Percentiles rank a stretch among this genome's conserved stretches.
These are phyloP conservation scores for Chelmon rostratus DNA, from an alignment of 2,797 vertebrate species.

Conservation along the genomic window DNA sequence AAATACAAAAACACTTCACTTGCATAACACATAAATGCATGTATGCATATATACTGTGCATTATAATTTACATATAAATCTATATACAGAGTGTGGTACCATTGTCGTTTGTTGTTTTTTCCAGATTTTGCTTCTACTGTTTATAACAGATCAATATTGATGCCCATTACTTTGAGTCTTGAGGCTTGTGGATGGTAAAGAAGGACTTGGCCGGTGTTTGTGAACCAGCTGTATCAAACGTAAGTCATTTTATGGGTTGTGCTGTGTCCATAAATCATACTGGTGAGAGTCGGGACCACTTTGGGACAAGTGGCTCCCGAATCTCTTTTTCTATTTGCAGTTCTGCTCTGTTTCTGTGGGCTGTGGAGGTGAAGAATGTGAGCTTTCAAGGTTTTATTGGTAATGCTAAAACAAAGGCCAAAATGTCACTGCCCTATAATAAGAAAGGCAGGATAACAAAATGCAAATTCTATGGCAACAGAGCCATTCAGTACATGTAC, in stretches of 20 bases:
- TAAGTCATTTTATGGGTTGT: neutral
- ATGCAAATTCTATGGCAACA: neutral
- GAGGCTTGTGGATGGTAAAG: neutral
- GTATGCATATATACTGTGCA: neutral
- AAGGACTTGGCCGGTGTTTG: neutral
- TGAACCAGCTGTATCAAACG: neutral
- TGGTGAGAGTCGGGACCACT: neutral
- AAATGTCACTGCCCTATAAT: neutral
- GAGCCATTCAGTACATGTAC: neutral
- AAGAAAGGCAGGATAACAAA: neutral
- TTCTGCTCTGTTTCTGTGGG: neutral
- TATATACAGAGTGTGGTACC: neutral
- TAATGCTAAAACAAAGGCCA: too few relatives aligned
- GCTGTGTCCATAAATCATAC: neutral
- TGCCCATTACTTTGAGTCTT: neutral
- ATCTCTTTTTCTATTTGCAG: neutral
- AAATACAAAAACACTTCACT: slow-evolving; percentile 3
- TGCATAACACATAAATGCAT: neutral
- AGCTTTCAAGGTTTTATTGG: neutral
- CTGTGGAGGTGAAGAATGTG: neutral
- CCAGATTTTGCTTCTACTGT: too few relatives aligned
- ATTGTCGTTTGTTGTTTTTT: slow-evolving; percentile 5
- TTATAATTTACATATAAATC: neutral
- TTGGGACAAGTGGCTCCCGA: neutral
- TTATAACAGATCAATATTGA: neutral